These are phyloP conservation scores for Bombus impatiens DNA, from an alignment of 1,140 invertebrate genomes.

Conservation along the genomic window DNA sequence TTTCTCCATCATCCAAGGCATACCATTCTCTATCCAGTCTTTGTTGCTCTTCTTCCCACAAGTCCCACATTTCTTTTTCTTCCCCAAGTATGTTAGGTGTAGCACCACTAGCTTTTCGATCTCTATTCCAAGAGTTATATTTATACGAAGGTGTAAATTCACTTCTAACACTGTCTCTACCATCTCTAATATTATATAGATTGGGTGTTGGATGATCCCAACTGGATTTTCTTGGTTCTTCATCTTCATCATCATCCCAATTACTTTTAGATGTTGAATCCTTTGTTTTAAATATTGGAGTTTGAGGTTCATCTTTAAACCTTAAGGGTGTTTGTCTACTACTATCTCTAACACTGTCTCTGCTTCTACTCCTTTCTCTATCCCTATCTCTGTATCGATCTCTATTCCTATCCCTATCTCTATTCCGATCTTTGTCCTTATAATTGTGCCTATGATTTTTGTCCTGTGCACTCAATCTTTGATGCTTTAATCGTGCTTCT, in stretches of 20 bases:
- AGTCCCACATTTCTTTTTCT: constrained; percentile 92
- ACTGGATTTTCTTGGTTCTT: constrained; percentile 87
- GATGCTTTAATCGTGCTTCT: constrained; percentile 85
- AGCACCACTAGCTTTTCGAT: constrained; percentile 85
- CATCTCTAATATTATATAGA: constrained; percentile 80
- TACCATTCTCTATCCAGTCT: constrained; percentile 96
- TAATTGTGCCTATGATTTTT: constrained; percentile 59
- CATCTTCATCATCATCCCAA: constrained; percentile 94
- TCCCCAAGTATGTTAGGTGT: constrained; percentile 85
- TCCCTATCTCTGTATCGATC: constrained; percentile 66
- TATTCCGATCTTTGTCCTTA: constrained; percentile 70
- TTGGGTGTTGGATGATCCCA: constrained; percentile 97
- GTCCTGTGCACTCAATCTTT: constrained; percentile 81
- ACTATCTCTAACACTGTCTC: constrained; percentile 73
- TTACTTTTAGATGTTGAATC: constrained; percentile 89
- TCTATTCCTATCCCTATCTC: constrained; percentile 69
- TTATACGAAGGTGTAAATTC: constrained; percentile 94
- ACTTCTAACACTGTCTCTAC: constrained; percentile 82
- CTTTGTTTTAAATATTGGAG: constrained; percentile 84
- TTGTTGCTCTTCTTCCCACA: constrained; percentile 97
- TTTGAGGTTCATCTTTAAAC: constrained; percentile 91
- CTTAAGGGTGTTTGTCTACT: constrained; percentile 83
- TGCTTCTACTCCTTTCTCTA: constrained; percentile 70
- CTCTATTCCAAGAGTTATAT: constrained; percentile 90
- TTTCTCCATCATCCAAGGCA: constrained; percentile 94